Evolutionary conservation across 2,888 invertebrate genomes (phyloP), one percentile per base, ranked within the genome.

Genomic region (Coelinius sp.): DNA sequence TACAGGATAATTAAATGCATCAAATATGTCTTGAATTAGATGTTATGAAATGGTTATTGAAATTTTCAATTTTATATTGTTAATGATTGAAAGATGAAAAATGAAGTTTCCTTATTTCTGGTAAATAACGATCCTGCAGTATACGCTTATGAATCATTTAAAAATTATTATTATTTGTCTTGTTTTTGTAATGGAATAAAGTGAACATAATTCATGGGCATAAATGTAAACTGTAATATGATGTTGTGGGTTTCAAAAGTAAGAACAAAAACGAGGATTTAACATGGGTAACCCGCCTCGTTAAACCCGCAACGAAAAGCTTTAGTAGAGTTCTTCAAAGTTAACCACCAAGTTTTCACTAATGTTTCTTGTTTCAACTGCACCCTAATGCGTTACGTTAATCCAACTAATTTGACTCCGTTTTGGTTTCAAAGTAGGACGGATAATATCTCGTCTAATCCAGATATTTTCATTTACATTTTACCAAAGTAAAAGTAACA

Each of bases 311-410:
- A 63, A 68, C 27, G 65, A 66, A 72, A 76, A 27, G 35, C 64
- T 56, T 35, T 53, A 70, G 65, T 67, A 64, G 59, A 41, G 62
- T 68, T 65, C 71, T 74, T 67, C 38, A 70, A 44, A 75, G 65
- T 76, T 75, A 76, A 76, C 72, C 75, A 77, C 76, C 78, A 84
- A 87, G 86, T 87, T 87, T 85, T 85, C 86, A 84, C 85, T 87
- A 86, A 87, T 86, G 86, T 82, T 81, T 78, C 86, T 86, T 86
- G 86, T 87, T 86, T 78, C 76, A 79, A 77, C 79, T 79, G 80
- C 81, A 80, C 78, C 81, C 81, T 86, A 86, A 85, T 84, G 80
- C 73, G 76, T 79, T 81, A 77, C 76, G 38, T 83, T 84, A 85
- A 84, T 80, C 82, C 81, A 68, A 70, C 73, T 59, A 59, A 59